A percentile compares a stretch with the other conserved stretches of the same genome.
Evolutionary conservation across 35 echinoderm and acorn worm genomes (phyloP).

Genomic region (Heliocidaris erythrogramma): DNA sequence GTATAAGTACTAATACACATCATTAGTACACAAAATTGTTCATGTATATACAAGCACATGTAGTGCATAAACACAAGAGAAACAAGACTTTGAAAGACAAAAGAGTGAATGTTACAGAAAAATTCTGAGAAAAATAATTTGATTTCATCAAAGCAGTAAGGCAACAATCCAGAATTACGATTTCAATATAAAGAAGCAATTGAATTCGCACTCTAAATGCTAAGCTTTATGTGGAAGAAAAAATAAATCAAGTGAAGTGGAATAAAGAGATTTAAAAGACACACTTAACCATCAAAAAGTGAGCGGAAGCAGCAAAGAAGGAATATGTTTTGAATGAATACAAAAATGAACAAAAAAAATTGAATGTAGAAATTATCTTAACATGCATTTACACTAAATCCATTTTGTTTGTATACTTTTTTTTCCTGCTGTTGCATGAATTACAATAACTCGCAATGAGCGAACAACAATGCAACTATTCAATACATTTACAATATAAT

Average conservation of each 20-base stretch:
- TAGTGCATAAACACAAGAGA: too few species aligned
- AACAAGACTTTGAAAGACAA: too few species aligned
- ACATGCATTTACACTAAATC: too few species aligned
- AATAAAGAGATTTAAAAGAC: background rate
- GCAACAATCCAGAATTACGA: background rate
- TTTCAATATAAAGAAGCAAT: background rate
- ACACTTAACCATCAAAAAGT: background rate
- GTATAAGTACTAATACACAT: background rate
- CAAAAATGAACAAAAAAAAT: background rate
- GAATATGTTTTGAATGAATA: background rate
- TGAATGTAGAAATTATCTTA: too few species aligned
- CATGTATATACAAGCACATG: too few species aligned
- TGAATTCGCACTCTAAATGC: background rate
- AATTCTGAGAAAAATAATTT: background rate
- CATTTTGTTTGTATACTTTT: too few species aligned
- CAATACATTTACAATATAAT: too few species aligned
- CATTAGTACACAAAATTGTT: too few species aligned
- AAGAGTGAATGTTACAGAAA: background rate
- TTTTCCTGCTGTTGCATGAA: too few species aligned
- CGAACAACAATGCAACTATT: too few species aligned
- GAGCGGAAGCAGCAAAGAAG: background rate
- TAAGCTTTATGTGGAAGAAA: background rate
- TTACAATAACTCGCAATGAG: too few species aligned
- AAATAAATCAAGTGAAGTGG: background rate
- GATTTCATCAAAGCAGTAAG: background rate